Evolutionary conservation across 2,797 vertebrate species (phyloP), one percentile per base, ranked within the genome.

Genomic region (Euphonia xanthogaster): DNA sequence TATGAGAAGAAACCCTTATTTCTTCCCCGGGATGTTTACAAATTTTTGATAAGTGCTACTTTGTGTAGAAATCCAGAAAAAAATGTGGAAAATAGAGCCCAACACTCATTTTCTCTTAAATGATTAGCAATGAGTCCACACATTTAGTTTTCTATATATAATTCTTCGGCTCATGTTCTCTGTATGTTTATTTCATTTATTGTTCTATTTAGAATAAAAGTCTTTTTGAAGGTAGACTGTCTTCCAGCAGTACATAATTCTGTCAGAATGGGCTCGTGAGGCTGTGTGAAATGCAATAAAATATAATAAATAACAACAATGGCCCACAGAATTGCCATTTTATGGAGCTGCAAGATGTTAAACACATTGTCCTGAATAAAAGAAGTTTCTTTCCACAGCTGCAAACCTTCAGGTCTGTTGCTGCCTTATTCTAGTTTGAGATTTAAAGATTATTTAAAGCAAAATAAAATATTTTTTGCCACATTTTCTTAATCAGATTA

Each of bases 221-320:
- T 7, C 31, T 74, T 87, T 78, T 53, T 6, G 2, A 90, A 92
- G 19, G 71, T 44, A 84, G 13, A 55, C 19, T 53, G 48, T 92
- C 67, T 94, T 82, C 67, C 33, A 90, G 71, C 35, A 74, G 63
- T 74, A 57, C n/a, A 71, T 85, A 92, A 87, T 28, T 83, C 75
- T 90, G 57, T 89, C 42, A 75, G 65, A 91, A 95, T 16, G 8
- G 62, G 39, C 47, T 92, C 17, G 9, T 40, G 48, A 92, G n/a
- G 25, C 44, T 65, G 14, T 33, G 19, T 89, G 86, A 91, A 92
- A 84, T 48, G n/a, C 39, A 84, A 72, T 93, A 92, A 93, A 96
- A 76, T 31, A 50, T 23, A 85, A 91, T 85, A 88, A 89, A 86
- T 90, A 85, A 82, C 37, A 86, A 67, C 70, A 88, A 51, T 47